Base-by-base conservation (phyloP, 2,888 invertebrate genomes). In the Ichneumoninae sp. region DNA sequence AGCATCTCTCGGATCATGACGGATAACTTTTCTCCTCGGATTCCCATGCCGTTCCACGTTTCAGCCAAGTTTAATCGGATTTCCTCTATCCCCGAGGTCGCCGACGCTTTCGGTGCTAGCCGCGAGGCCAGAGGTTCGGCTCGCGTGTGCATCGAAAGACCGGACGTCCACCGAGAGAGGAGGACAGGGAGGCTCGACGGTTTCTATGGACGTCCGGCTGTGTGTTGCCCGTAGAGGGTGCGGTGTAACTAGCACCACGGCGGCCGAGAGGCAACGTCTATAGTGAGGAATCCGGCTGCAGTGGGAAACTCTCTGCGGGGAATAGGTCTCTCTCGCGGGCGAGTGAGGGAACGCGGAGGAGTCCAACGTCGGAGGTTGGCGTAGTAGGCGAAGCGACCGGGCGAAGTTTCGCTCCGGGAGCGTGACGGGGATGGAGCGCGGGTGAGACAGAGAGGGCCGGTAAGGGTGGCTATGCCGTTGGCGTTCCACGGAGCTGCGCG, bases 331-430 rank as follows among this genome's bases (percentile, higher is more conserved):
- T 71, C 74, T 78, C 70, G 65, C 74, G 81, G 81, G 77, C 66
- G 83, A 84, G 73, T 36, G 81, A 78, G 75, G 69, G 63, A 79
- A 75, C 70, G 70, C 40, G 66, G 75, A 79, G 83, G 80, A 81
- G 87, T 79, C 85, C 52, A 85, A 81, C 84, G 79, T 33, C 75
- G 76, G 73, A 83, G 70, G 69, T 83, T 83, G 60, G 76, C 52
- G 65, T 16, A 47, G 77, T 60, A 83, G 79, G 81, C 65, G 85
- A 82, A 78, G 83, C 63, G 84, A 88, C 90, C 89, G 89, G 90
- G 90, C 90, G 63, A 93, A 93, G 93, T 93, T 93, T 92, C 90
- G 92, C 91, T 92, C 33, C 89, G 92, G 91, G 90, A 93, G 92
- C 93, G 91, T 93, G 93, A 92, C 92, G 93, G 91, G 92, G 92